Evolutionary conservation across 1,140 invertebrate species (phyloP), one percentile per base, ranked within the genome.

Genomic region (Manduca sexta): DNA sequence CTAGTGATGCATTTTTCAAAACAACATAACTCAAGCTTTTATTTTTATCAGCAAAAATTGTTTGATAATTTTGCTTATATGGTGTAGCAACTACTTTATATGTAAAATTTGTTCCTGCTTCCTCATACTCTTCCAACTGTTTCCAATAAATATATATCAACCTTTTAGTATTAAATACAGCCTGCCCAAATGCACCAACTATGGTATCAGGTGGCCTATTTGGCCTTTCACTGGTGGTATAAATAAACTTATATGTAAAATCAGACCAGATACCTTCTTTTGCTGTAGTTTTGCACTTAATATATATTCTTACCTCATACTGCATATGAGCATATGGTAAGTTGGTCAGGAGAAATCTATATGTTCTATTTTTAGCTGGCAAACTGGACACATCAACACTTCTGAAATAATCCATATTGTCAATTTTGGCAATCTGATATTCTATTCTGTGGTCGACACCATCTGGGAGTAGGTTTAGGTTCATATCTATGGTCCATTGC

Each of bases 91-190:
- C 35, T 1, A 77, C 70, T 59, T 70, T 77, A 46, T 85, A 82
- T 7, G 74, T 79, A 66, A 55, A 86, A 45, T 85, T 83, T 11
- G 62, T 64, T 40, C 78, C 79, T 38, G 71, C 74, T 44, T 91
- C 86, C 49, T 90, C 82, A 61, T 88, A 88, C 6, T 83, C 74
- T 15, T 88, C 87, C 40, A 93, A 88, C 45, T 89, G 84, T 67
- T 91, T 89, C 92, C 92, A 93, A 69, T 93, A 93, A 13, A 93
- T 75, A 73, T 88, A 90, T 16, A 92, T 77, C 39, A 90, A 87
- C 42, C 89, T 65, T 45, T 80, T 81, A 42, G 64, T 84, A 31
- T 86, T 75, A 50, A 84, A 88, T n/a, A 76, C 52, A 11, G 87
- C 74, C 45, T 87, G 74, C 70, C 92, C 89, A 70, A 93, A 94